Evolutionary conservation across 2,888 invertebrate species (phyloP).

Genomic region (Amphipyra berbera): DNA sequence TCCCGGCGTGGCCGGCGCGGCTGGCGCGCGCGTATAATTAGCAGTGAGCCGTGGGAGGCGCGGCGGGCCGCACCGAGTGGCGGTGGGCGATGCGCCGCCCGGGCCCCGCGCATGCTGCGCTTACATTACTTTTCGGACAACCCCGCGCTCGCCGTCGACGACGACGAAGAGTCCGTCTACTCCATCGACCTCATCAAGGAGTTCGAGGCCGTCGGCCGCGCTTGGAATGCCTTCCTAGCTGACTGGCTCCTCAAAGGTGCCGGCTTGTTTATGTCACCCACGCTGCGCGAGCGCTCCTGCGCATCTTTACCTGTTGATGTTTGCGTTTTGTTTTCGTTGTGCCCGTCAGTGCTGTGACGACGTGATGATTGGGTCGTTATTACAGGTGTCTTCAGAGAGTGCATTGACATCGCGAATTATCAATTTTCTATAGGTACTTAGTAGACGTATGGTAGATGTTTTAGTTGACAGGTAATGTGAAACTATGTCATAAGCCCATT

Average conservation of each 20-base stretch:
- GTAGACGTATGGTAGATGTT: slow-evolving; percentile 1
- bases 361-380: slow-evolving; percentile 26
- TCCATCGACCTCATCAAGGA: slow-evolving; percentile 96
- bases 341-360: slow-evolving; percentile 40
- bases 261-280: slow-evolving; percentile 78
- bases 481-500: not conserved
- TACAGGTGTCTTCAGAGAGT: slow-evolving; percentile 36
- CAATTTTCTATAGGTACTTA: slow-evolving; percentile 2
- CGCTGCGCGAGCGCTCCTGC: slow-evolving; percentile 55
- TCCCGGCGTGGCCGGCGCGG: slow-evolving; percentile 66
- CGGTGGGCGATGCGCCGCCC: slow-evolving; percentile 85
- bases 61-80: slow-evolving; percentile 86
- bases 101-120: slow-evolving; percentile 92
- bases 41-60: slow-evolving; percentile 88
- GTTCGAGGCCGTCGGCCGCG: slow-evolving; percentile 94
- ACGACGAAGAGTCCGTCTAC: slow-evolving; percentile 91
- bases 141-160: slow-evolving; percentile 92
- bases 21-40: slow-evolving; percentile 81
- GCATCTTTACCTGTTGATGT: slow-evolving; percentile 63
- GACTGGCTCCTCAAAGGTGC: slow-evolving; percentile 91
- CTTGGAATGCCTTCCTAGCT: slow-evolving; percentile 94
- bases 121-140: slow-evolving; percentile 95
- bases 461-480: slow-evolving; percentile 21
- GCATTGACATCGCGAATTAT: slow-evolving; percentile 45
- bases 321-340: slow-evolving; percentile 65